Base-by-base conservation (phyloP, 2,888 invertebrate genomes). In the Agriotes lineatus region DNA sequence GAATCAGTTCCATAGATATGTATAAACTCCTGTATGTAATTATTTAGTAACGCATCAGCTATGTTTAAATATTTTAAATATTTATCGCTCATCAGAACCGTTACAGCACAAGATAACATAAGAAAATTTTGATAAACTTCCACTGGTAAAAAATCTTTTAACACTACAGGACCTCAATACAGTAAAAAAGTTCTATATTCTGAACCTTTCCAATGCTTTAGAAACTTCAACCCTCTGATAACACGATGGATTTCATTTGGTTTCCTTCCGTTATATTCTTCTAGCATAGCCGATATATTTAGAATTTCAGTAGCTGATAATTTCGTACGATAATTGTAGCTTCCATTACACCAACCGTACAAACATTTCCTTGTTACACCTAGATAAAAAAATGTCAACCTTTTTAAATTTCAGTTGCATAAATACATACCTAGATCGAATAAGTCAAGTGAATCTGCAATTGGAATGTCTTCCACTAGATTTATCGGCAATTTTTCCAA, bases 1-100 rank as follows among this genome's bases (percentile, higher is more conserved):
- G 71, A 63, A 19, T 79, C 75, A 19, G 67, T 52, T 1, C 78
- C 78, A 76, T 82, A 83, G 18, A 81, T 59, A 10, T 71, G 39
- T 16, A 71, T 67, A 67, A 63, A 70, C 9, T 58, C 12, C 61
- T 71, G 56, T 14, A 75, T 59, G 48, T 50, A 74, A 37, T 74
- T 65, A 9, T 52, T 20, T 4, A 74, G 30, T 35, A 74, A 66
- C 4, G 10, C 4, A 5, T 52, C 52, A 12, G 52, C 52, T n/a
- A 52, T n/a, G 16, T 30, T 7, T 12, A 20, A 30, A 14, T n/a
- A 52, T 52, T 25, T 30, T 3, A 33, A 19, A 20, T 54, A 50
- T 19, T 5, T 25, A 7, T 35, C 37, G 42, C 44, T 25, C 7
- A 62, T 58, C 14, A 66, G 50, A 25, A 70, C 42, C 45, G 61